Percentiles rank a stretch among this genome's conserved stretches.
These are phyloP conservation scores for Hippasteria phrygiana DNA, from an alignment of 53 echinoderm and acorn worm species.

Conservation along the genomic window DNA sequence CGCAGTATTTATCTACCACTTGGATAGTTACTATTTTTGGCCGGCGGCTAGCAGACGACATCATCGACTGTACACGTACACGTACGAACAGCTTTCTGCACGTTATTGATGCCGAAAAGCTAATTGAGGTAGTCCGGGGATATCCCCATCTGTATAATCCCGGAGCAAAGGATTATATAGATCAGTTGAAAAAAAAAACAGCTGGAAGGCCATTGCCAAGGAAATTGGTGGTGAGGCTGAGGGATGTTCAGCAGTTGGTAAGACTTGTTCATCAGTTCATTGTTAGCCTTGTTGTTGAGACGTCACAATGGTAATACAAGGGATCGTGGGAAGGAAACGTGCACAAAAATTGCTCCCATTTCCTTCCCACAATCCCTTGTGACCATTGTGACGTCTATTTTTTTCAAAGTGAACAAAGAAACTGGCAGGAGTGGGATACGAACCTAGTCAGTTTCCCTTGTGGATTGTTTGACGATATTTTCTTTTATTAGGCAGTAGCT, in stretches of 20 bases:
- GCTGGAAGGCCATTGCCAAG: background rate
- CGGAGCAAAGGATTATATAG: background rate
- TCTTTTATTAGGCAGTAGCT: background rate
- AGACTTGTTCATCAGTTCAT: background rate
- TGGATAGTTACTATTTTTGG: background rate
- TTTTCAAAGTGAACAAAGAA: no score
- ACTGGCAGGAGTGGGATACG: no score
- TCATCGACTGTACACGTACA: background rate
- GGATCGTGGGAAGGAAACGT: no score
- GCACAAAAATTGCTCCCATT: no score
- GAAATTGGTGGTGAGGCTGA: background rate
- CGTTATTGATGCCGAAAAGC: background rate
- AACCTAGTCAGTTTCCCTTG: no score
- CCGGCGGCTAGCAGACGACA: background rate
- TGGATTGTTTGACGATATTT: no score
- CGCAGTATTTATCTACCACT: background rate
- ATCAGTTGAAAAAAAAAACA: conserved; percentile 1
- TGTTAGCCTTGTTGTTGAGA: background rate
- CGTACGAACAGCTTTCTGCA: background rate
- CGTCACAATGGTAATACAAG: no score
- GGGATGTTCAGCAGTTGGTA: no score
- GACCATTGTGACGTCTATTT: no score
- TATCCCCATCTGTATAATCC: background rate
- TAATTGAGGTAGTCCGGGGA: background rate
- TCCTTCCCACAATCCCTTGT: no score